phyloP scores from a whole-genome alignment of 2,888 invertebrate genomes.

The Leptinotarsa juncta region DNA sequence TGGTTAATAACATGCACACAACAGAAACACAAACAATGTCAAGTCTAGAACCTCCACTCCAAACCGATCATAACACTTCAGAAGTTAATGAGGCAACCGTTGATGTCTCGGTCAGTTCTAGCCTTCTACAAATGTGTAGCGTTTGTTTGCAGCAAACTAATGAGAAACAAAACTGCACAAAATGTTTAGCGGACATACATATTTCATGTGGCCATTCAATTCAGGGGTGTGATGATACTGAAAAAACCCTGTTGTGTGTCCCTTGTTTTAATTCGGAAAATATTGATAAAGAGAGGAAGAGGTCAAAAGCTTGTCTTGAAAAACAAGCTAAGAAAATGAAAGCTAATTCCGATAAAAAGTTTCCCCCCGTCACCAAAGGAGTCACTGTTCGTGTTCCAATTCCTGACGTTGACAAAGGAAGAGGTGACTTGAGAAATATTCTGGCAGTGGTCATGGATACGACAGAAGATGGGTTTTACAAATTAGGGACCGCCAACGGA shows the following conservation, averaged over 20 bases:
- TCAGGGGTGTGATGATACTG: neutral
- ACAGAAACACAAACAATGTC: slow-evolving; percentile 26
- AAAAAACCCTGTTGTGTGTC: neutral
- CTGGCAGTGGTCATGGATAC: slow-evolving; percentile 6
- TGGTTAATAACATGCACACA: slow-evolving; percentile 24
- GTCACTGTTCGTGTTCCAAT: slow-evolving; percentile 2
- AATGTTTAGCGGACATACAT: slow-evolving; percentile 1
- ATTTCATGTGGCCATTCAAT: slow-evolving; percentile 1
- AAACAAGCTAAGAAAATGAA: slow-evolving; percentile 3
- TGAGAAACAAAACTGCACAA: slow-evolving; percentile 1
- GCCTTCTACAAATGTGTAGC: slow-evolving; percentile 1
- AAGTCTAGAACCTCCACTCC: slow-evolving; percentile 22
- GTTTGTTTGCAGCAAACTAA: slow-evolving; percentile 1
- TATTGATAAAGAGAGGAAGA: slow-evolving; percentile 25
- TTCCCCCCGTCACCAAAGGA: slow-evolving; percentile 20
- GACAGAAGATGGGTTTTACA: slow-evolving; percentile 5
- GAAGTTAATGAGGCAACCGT: slow-evolving; percentile 23
- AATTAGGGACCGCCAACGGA: neutral
- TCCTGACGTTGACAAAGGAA: slow-evolving; percentile 18
- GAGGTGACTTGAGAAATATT: slow-evolving; percentile 21
- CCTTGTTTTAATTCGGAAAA: slow-evolving; percentile 5
- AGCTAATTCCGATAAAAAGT: slow-evolving; percentile 7
- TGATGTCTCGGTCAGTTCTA: slow-evolving; percentile 1
- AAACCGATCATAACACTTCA: slow-evolving; percentile 24
- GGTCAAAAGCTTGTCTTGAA: slow-evolving; percentile 2